phyloP scores from a whole-genome alignment of 2,113 vertebrate genomes.

The Scalopus aquaticus region DNA sequence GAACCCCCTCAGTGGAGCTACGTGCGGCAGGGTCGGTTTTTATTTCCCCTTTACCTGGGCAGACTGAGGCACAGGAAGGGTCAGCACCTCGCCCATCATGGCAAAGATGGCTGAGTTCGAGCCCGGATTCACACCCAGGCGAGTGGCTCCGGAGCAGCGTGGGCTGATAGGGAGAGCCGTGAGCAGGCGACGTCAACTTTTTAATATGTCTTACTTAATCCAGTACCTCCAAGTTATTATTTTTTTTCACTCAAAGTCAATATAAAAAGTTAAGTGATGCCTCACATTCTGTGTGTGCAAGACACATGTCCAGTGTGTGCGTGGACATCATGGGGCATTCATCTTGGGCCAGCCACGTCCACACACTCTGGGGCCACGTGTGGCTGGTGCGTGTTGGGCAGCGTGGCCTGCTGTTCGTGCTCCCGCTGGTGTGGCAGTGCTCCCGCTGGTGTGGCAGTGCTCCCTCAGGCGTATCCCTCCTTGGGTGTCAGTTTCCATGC shows the following conservation, averaged over 20 bases:
- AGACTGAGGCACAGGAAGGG: not conserved
- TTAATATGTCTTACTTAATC: not conserved
- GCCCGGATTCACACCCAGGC: not conserved
- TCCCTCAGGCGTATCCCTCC: not conserved
- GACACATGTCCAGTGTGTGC: not conserved
- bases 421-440: accelerated
- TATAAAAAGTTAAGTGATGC: not conserved
- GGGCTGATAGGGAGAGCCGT: not conserved
- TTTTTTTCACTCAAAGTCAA: not conserved
- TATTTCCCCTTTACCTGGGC: accelerated
- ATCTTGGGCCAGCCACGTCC: not conserved
- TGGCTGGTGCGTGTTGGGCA: accelerated
- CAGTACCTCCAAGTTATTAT: not conserved
- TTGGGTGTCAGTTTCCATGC: not conserved
- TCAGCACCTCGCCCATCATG: accelerated
- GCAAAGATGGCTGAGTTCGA: not conserved
- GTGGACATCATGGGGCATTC: accelerated
- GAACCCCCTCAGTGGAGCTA: accelerated
- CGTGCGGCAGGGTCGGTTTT: accelerated
- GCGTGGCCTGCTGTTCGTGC: accelerated
- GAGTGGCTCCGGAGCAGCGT: accelerated
- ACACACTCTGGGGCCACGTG: accelerated
- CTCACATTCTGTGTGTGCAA: not conserved
- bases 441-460: accelerated
- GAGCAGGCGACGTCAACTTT: not conserved